Base-by-base conservation (phyloP, 1,140 invertebrate species). In the Lasioglossum albipes region DNA sequence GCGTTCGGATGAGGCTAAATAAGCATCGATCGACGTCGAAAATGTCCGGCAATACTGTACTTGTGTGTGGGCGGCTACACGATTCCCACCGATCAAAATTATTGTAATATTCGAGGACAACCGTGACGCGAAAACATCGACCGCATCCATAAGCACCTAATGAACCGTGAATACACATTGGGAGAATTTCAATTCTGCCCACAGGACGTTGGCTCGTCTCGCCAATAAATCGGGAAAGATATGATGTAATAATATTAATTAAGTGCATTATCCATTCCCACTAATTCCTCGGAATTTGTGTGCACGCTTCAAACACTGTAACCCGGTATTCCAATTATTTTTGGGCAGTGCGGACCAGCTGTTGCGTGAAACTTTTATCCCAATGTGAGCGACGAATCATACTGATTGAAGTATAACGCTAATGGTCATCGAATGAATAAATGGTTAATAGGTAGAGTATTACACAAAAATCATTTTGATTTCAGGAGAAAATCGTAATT, bases 21-120 rank as follows among this genome's bases (percentile, higher is more conserved):
- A 72, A 81, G 67, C 75, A 71, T 9, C 59, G 36, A 57, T 18
- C 42, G 72, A 45, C 57, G 70, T 83, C 57, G 82, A 84, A 75
- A 84, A 27, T 59, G 54, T 71, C 77, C 66, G 70, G n/a, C 36
- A 31, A 13, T 27, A 54, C 4, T n/a, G 13, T 2, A 31, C n/a
- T 6, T n/a, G 13, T 1, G 41, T 16, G 67, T 84, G 61, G 71
- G 20, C 20, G 7, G 57, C n/a, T 36, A 71, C 42, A 22, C 22
- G 45, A 74, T 71, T 64, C 12, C 22, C 62, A 36, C 61, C 64
- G 69, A 81, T 78, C 66, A 71, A 71, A 68, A 78, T 78, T 71
- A 78, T 78, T 78, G 75, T 77, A 78, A 71, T 78, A 71, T 71
- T 62, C 57, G 42, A 42, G 49, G 45, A n/a, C 45, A 20, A 22